Percentiles rank a stretch among this genome's conserved stretches.
These are phyloP conservation scores for Stegastes partitus DNA, from an alignment of 2,113 vertebrate genomes.

Conservation along the genomic window DNA sequence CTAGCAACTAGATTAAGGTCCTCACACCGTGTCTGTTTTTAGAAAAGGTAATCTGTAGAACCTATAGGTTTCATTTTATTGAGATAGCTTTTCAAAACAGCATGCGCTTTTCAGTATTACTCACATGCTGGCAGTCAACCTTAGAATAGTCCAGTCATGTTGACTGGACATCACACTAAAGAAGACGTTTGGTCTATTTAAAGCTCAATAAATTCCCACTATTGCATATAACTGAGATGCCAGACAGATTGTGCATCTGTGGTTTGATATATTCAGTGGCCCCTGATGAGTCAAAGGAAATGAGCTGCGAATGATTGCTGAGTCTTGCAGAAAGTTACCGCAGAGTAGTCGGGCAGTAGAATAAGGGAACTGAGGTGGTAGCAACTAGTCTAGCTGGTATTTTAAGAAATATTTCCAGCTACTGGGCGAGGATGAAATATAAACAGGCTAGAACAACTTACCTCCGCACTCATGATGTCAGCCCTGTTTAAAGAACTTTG, in stretches of 20 bases:
- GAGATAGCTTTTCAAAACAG: constrained; percentile 12
- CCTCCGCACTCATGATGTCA: neutral
- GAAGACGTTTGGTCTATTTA: constrained; percentile 26
- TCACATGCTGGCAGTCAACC: neutral
- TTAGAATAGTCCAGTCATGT: neutral
- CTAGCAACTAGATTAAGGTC: constrained; percentile 69
- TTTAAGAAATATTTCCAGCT: neutral
- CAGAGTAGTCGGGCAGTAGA: neutral
- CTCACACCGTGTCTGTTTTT: constrained; percentile 45
- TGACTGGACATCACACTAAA: neutral
- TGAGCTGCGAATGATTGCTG: constrained; percentile 26
- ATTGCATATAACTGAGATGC: constrained; percentile 17
- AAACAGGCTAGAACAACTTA: neutral
- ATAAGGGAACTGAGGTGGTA: neutral
- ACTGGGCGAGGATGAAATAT: neutral
- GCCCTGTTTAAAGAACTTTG: neutral
- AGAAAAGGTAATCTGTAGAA: constrained; percentile 39
- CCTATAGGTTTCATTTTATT: constrained; percentile 39
- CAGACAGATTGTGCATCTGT: constrained; percentile 27
- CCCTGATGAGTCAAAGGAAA: constrained; percentile 66
- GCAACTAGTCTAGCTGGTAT: neutral
- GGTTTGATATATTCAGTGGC: constrained; percentile 6
- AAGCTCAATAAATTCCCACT: constrained; percentile 30
- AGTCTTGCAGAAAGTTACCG: constrained; percentile 35
- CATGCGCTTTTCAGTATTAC: constrained; percentile 11